Evolutionary conservation across 2,113 vertebrate species (phyloP).

Genomic region (Tetrao urogallus): DNA sequence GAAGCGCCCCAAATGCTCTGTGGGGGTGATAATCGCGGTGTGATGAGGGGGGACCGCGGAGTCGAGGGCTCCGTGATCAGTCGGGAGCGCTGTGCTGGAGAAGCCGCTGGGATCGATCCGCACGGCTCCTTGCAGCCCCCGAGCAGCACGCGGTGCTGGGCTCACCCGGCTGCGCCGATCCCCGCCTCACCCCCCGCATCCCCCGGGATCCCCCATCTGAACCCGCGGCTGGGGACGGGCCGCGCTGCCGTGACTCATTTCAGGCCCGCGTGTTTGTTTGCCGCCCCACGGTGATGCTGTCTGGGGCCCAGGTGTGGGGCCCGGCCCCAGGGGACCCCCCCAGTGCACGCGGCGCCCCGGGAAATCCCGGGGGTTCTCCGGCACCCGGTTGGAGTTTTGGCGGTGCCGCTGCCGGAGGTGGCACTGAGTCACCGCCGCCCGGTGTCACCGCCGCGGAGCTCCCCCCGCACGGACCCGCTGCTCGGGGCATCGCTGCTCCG

Average conservation of each 20-base stretch:
- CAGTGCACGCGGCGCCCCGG: background rate
- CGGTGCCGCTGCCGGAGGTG: background rate
- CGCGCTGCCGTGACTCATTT: background rate
- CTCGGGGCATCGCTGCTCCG: background rate
- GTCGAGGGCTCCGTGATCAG: background rate
- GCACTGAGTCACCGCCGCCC: background rate
- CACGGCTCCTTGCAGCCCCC: background rate
- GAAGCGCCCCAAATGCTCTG: background rate
- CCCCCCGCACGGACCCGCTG: fast-evolving
- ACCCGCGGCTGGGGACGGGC: background rate
- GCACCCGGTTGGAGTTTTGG: background rate
- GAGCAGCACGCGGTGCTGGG: background rate
- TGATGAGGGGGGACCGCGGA: fast-evolving
- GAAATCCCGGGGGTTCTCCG: conserved; percentile 50
- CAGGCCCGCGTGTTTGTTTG: background rate
- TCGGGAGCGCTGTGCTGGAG: background rate
- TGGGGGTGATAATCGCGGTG: fast-evolving
- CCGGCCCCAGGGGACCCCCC: background rate
- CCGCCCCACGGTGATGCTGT: background rate
- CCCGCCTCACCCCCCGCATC: fast-evolving
- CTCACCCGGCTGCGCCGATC: background rate
- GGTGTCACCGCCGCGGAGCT: background rate
- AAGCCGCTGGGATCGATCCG: background rate
- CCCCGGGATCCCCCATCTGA: background rate
- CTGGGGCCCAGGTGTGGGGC: conserved; percentile 3